Conservation (phyloP, 2,888 invertebrate species). For the Lysandra coridon region DNA sequence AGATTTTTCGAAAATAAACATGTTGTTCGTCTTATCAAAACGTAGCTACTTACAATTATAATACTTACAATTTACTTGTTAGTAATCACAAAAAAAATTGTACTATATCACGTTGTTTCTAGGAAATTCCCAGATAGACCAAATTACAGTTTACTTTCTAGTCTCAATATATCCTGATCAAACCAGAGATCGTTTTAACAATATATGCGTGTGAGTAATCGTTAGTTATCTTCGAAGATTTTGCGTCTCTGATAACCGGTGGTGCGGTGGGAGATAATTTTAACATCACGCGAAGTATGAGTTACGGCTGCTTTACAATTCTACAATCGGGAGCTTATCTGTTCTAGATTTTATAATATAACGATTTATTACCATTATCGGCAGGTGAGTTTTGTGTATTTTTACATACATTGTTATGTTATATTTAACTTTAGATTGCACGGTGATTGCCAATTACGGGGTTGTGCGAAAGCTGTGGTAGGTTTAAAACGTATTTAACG, state of each 20-base stretch:
- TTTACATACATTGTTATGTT: no score
- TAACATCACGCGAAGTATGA: slow-evolving; percentile 33
- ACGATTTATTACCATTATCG: not conserved
- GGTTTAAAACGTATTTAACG: no score
- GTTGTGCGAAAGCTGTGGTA: no score
- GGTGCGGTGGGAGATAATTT: slow-evolving; percentile 32
- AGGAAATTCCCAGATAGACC: not conserved
- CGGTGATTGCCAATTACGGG: not conserved
- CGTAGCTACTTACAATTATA: no score
- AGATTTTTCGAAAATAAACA: no score
- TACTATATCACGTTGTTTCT: not conserved
- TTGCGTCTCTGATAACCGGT: slow-evolving; percentile 31
- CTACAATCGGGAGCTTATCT: slow-evolving; percentile 29
- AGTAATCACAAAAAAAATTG: no score
- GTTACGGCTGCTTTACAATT: slow-evolving; percentile 25
- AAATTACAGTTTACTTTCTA: not conserved
- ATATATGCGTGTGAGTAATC: slow-evolving; percentile 28
- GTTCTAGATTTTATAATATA: slow-evolving; percentile 12
- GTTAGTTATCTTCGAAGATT: slow-evolving; percentile 30
- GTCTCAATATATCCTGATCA: slow-evolving; percentile 1
- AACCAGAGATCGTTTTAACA: slow-evolving; percentile 3
- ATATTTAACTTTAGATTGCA: not conserved
- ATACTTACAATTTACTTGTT: no score
- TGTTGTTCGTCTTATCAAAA: no score
- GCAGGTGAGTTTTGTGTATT: not conserved